Percentiles rank a stretch among this genome's conserved stretches.
Conservation (phyloP, 2,113 vertebrate genomes). For the Ceyx margarethae region DNA sequence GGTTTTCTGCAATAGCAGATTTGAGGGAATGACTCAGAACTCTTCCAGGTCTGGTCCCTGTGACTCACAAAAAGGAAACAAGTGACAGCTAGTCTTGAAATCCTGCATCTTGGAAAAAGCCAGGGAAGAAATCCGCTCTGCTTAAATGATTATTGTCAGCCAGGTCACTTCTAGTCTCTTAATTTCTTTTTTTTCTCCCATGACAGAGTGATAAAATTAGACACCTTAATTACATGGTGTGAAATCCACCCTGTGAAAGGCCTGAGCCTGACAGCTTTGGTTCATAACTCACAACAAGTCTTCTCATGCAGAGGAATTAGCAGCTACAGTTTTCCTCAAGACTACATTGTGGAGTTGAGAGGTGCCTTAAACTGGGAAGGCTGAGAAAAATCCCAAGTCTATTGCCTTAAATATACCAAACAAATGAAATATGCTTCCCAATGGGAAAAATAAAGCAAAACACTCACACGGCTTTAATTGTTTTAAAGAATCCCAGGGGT, state of each 20-base stretch:
- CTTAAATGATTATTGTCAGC: not conserved
- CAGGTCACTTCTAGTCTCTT: not conserved
- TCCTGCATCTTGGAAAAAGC: not conserved
- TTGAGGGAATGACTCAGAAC: not conserved
- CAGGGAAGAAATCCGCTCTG: not conserved
- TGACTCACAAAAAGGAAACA: not conserved
- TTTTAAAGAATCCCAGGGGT: not conserved
- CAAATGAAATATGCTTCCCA: not conserved
- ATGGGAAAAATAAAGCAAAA: not conserved
- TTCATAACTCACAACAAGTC: not conserved
- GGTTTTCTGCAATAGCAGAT: not conserved
- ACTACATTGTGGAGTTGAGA: not conserved
- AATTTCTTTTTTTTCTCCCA: not conserved
- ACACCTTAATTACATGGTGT: not conserved
- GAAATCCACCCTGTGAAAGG: not conserved
- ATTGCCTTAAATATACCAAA: not conserved
- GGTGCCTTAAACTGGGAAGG: not conserved
- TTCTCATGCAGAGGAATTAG: not conserved
- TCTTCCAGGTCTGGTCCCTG: not conserved
- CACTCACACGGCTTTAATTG: not conserved
- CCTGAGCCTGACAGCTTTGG: not conserved
- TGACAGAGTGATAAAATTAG: not conserved
- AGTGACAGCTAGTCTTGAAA: not conserved
- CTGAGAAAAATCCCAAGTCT: not conserved
- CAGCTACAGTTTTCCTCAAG: not conserved